Evolutionary conservation across 1,140 invertebrate species (phyloP).

Genomic region (Luehdorfia chinensis): DNA sequence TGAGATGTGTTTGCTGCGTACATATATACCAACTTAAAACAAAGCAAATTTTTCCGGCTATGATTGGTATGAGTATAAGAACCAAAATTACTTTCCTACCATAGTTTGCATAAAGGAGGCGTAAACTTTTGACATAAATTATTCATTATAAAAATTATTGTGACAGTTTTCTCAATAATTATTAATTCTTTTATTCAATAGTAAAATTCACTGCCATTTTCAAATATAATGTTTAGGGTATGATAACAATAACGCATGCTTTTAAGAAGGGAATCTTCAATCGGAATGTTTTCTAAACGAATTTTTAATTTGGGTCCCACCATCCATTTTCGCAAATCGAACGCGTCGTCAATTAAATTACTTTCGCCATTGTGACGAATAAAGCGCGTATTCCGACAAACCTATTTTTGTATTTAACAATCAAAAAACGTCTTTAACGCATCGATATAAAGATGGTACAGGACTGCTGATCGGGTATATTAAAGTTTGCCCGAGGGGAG

Average conservation of each 20-base stretch:
- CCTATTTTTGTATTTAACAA: slow-evolving; percentile 1
- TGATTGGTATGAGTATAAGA: too few species aligned
- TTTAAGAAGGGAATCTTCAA: slow-evolving; percentile 18
- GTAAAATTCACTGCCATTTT: background rate
- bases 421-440: slow-evolving; percentile 28
- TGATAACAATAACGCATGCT: background rate
- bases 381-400: slow-evolving; percentile 27
- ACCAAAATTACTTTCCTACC: too few species aligned
- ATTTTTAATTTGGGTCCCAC: slow-evolving; percentile 49
- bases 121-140: background rate
- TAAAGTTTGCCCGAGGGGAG: slow-evolving; percentile 18
- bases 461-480: background rate
- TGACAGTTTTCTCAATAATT: background rate
- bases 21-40: too few species aligned
- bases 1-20: too few species aligned
- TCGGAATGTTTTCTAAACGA: slow-evolving; percentile 30
- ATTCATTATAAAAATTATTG: background rate
- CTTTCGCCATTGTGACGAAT: slow-evolving; percentile 49
- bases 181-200: background rate
- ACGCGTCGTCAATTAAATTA: slow-evolving; percentile 72
- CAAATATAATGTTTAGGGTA: background rate
- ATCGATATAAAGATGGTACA: slow-evolving; percentile 6
- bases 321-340: slow-evolving; percentile 58
- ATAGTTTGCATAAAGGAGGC: background rate
- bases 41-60: too few species aligned